A percentile compares a stretch with the other conserved stretches of the same genome.
phyloP scores from a whole-genome alignment of 2,113 vertebrate species.

The Neomonachus schauinslandi region DNA sequence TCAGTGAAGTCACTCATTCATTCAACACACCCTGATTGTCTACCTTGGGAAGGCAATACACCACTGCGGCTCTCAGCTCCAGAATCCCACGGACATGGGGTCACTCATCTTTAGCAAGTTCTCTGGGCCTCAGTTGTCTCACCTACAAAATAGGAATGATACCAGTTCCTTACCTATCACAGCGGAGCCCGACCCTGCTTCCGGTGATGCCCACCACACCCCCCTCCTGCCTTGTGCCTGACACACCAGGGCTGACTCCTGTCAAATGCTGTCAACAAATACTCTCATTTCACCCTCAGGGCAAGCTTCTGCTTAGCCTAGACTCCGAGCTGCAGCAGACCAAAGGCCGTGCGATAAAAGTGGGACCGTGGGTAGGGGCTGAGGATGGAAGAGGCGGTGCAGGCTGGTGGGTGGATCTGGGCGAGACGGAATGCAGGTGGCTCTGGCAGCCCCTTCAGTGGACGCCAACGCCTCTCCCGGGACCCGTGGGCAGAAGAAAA shows the following conservation, averaged over 20 bases:
- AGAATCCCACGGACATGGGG: background rate
- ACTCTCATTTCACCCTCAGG: background rate
- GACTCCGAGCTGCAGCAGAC: background rate
- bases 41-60: background rate
- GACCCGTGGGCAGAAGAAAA: background rate
- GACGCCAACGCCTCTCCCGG: background rate
- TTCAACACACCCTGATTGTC: background rate
- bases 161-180: background rate
- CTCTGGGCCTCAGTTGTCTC: background rate
- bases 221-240: rapidly evolving
- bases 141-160: background rate
- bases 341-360: background rate
- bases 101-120: background rate
- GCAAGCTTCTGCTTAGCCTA: background rate
- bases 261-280: rapidly evolving
- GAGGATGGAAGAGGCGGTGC: background rate
- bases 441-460: rapidly evolving
- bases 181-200: background rate
- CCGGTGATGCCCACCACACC: background rate
- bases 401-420: background rate
- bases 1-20: rapidly evolving
- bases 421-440: background rate
- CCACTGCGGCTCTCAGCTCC: no score
- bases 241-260: rapidly evolving
- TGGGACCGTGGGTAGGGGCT: background rate